A percentile compares a stretch with the other conserved stretches of the same genome.
phyloP scores from a whole-genome alignment of 2,888 invertebrate genomes.

The Elysia crispata region DNA sequence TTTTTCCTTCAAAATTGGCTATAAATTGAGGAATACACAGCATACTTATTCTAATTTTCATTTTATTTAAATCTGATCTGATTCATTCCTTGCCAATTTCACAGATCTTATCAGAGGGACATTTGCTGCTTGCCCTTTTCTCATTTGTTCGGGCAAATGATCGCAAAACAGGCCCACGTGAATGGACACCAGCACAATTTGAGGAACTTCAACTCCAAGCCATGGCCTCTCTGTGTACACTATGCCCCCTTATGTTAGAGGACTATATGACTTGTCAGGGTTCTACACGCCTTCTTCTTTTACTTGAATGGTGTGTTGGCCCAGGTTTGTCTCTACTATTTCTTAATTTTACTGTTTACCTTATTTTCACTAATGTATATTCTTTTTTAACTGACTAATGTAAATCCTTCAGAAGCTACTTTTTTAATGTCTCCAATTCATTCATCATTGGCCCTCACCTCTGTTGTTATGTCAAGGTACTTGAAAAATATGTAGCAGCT shows the following conservation, averaged over 20 bases:
- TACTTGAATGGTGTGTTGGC: constrained; percentile 77
- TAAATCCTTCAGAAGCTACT: too few relatives aligned
- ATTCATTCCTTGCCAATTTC: constrained; percentile 6
- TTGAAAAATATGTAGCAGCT: too few relatives aligned
- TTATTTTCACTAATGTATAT: too few relatives aligned
- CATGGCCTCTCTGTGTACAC: constrained; percentile 73
- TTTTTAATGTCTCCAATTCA: too few relatives aligned
- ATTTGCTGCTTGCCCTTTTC: constrained; percentile 74
- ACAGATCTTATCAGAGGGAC: constrained; percentile 75
- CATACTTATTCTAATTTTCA: neutral
- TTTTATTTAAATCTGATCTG: neutral
- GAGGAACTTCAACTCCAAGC: constrained; percentile 77
- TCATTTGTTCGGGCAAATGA: constrained; percentile 75
- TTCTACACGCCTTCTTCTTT: constrained; percentile 73
- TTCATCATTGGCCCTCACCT: too few relatives aligned
- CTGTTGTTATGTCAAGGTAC: too few relatives aligned
- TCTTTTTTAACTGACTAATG: too few relatives aligned
- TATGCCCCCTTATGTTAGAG: constrained; percentile 74
- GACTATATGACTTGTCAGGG: constrained; percentile 77
- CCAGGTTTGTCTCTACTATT: constrained; percentile 61
- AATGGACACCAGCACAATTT: constrained; percentile 77
- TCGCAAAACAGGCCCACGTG: constrained; percentile 64
- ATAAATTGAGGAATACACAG: neutral
- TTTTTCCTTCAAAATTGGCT: neutral
- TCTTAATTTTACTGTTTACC: too few relatives aligned